These are phyloP conservation scores for Caenorhabditis brenneri DNA, from an alignment of 1,140 invertebrate species.

Conservation along the genomic window DNA sequence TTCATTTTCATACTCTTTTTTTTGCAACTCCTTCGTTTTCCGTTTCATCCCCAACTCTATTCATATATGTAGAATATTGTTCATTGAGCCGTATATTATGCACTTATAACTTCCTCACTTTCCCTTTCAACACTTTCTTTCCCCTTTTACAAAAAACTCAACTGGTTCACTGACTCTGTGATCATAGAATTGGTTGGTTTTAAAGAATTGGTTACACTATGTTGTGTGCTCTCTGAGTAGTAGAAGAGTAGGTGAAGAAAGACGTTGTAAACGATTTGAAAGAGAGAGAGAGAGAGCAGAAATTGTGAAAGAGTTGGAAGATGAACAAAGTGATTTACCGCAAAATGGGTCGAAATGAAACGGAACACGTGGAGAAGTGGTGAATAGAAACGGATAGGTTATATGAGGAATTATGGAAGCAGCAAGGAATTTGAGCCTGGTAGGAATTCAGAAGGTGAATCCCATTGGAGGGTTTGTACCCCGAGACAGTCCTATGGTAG, in stretches of 20 bases:
- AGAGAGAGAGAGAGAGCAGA: not conserved
- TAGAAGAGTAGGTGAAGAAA: not conserved
- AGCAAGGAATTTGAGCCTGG: not conserved
- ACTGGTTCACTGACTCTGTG: not conserved
- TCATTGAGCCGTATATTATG: not conserved
- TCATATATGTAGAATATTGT: not conserved
- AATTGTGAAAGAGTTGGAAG: not conserved
- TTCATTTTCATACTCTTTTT: too few relatives aligned
- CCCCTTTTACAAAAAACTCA: not conserved
- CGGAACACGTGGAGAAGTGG: not conserved
- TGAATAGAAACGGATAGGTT: not conserved
- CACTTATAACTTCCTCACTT: not conserved
- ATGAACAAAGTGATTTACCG: slow-evolving; percentile 8
- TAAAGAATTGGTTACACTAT: slow-evolving; percentile 6
- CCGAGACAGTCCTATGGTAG: too few relatives aligned
- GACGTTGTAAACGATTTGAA: not conserved
- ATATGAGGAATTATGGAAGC: too few relatives aligned
- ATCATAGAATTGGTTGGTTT: not conserved
- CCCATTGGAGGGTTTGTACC: too few relatives aligned
- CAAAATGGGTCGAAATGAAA: not conserved
- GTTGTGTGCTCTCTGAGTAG: slow-evolving; percentile 20
- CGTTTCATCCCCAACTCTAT: not conserved
- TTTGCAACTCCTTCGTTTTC: not conserved
- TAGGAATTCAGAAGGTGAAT: too few relatives aligned
- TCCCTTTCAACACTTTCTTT: not conserved